phyloP scores from a whole-genome alignment of 2,888 invertebrate genomes.

The Euplexia lucipara region DNA sequence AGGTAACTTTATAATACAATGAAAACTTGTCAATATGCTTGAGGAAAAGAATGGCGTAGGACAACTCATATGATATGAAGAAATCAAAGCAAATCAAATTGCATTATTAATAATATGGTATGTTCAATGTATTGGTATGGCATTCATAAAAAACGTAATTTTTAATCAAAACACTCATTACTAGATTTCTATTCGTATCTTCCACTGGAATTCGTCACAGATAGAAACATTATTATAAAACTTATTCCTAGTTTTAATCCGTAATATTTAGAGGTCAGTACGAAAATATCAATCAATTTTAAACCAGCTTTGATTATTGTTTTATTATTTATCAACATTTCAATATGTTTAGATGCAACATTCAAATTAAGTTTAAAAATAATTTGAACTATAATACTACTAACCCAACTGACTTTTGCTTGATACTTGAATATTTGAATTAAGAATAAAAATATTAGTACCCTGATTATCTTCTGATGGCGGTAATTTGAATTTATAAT shows the following conservation, averaged over 20 bases:
- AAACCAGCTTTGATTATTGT: neutral
- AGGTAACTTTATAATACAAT: no score
- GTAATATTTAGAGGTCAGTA: conserved; percentile 19
- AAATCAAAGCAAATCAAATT: neutral
- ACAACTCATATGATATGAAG: no score
- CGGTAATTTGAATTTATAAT: no score
- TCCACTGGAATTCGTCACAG: conserved; percentile 35
- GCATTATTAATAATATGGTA: neutral
- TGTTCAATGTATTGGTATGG: neutral
- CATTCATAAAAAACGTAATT: neutral
- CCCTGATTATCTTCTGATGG: no score
- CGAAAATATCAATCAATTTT: neutral
- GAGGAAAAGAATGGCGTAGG: neutral
- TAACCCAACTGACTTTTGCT: no score
- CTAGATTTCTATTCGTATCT: neutral
- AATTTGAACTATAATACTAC: no score
- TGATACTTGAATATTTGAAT: no score
- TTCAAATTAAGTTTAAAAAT: no score
- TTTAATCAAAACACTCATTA: conserved; percentile 2
- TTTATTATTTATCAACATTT: neutral
- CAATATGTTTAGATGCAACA: no score
- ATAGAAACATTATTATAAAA: neutral
- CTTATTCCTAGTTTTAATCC: conserved; percentile 18
- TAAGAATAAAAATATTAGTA: no score
- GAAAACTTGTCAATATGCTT: neutral